Conservation (phyloP, 2,888 invertebrate genomes). For the Leptogaster cylindrica region DNA sequence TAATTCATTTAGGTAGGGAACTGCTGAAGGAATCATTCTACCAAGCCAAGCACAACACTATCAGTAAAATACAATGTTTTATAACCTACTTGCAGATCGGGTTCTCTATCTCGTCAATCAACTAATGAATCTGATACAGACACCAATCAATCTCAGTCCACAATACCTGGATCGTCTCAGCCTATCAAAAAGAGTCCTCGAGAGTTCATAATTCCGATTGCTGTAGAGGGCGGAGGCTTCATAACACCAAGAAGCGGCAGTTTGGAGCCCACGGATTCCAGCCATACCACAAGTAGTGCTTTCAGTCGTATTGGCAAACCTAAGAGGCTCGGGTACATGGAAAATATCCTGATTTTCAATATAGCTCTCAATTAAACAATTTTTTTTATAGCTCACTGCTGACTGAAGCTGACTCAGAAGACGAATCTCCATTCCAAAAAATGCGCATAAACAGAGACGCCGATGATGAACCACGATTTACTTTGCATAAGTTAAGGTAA, state of each 20-base stretch:
- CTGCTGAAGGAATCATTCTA: neutral
- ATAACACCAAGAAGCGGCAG: conserved; percentile 70
- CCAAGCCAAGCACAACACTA: neutral
- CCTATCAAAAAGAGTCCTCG: conserved; percentile 87
- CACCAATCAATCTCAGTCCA: conserved; percentile 63
- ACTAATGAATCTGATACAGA: conserved; percentile 77
- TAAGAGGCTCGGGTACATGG: conserved; percentile 70
- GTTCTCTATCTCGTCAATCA: conserved; percentile 68
- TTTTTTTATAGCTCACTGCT: conserved; percentile 67
- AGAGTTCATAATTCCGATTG: conserved; percentile 93
- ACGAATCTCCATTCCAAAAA: conserved; percentile 68
- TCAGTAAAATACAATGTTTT: neutral
- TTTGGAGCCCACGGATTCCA: conserved; percentile 75
- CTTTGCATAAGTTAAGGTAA: conserved; percentile 72
- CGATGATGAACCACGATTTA: conserved; percentile 67
- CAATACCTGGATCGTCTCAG: conserved; percentile 62
- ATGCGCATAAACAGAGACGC: conserved; percentile 66
- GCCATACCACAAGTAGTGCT: conserved; percentile 64
- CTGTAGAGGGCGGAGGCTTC: conserved; percentile 87
- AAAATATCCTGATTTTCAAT: neutral
- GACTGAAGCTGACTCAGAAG: conserved; percentile 74
- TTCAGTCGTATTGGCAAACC: conserved; percentile 63
- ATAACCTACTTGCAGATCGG: conserved; percentile 35
- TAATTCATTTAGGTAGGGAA: conserved; percentile 47
- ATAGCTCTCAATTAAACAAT: neutral